These are phyloP conservation scores for Phrynocephalus guinanensis DNA, from an alignment of 2,797 vertebrate species.

Conservation along the genomic window DNA sequence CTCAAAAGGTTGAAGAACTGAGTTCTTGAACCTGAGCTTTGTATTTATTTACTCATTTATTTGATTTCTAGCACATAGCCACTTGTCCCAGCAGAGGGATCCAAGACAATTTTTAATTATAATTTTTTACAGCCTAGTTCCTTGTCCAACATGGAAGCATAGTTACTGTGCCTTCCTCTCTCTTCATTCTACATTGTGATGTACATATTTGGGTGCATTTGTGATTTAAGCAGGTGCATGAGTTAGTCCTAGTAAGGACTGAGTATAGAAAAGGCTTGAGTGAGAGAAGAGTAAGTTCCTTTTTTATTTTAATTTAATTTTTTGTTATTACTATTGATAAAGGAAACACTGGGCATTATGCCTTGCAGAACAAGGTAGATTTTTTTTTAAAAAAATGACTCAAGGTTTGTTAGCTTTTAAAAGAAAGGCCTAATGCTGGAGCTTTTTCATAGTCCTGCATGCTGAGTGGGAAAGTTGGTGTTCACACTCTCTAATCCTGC, in stretches of 20 bases:
- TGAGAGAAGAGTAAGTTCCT: background rate
- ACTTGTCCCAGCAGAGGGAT: background rate
- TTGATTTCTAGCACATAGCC: no score
- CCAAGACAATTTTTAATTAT: background rate
- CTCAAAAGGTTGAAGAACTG: no score
- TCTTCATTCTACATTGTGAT: accelerated
- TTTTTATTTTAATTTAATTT: background rate
- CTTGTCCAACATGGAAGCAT: background rate
- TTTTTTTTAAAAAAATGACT: background rate
- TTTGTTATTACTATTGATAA: no score
- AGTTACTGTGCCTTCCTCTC: background rate
- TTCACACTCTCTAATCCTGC: background rate
- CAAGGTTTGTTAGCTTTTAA: constrained; percentile 44
- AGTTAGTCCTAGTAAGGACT: background rate
- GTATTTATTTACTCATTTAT: no score
- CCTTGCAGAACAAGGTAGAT: no score
- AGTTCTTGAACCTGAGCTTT: background rate
- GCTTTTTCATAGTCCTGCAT: constrained; percentile 52
- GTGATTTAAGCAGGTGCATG: background rate
- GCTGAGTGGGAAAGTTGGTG: constrained; percentile 44
- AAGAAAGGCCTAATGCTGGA: constrained; percentile 30
- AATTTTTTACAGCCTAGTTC: background rate
- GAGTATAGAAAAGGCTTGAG: background rate
- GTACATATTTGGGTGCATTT: background rate
- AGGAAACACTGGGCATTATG: no score